Conservation (phyloP, 2,797 vertebrate species). For the Eulemur albifrons region DNA sequence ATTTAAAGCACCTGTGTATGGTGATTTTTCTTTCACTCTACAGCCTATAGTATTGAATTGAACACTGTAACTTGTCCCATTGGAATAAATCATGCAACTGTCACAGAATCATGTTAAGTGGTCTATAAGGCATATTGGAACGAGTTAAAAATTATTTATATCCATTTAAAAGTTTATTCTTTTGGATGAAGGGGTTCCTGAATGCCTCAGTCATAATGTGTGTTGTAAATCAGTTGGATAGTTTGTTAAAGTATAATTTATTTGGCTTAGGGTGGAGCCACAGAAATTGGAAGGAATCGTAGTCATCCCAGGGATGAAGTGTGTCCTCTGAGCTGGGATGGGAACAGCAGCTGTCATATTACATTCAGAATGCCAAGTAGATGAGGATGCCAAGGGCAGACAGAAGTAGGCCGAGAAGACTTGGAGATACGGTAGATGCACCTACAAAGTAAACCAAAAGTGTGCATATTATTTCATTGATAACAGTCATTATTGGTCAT, state of each 20-base stretch:
- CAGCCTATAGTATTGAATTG: conserved; percentile 87
- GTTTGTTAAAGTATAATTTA: conserved; percentile 83
- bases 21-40: conserved; percentile 89
- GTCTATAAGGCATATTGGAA: conserved; percentile 99
- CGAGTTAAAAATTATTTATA: conserved; percentile 93
- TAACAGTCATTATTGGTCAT: accelerated
- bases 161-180: conserved; percentile 89
- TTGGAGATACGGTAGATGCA: conserved; percentile 82
- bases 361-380: conserved; percentile 95
- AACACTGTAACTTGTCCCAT: conserved; percentile 87
- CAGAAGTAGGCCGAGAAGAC: conserved; percentile 84
- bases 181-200: conserved; percentile 89
- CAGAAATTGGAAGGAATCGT: conserved; percentile 86
- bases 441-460: conserved; percentile 82
- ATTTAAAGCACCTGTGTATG: conserved; percentile 88
- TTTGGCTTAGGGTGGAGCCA: conserved; percentile 87
- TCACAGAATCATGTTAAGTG: conserved; percentile 92
- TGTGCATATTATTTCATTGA: not conserved
- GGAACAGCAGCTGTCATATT: conserved; percentile 86
- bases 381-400: conserved; percentile 88
- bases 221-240: conserved; percentile 82
- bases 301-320: conserved; percentile 87
- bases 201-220: conserved; percentile 89
- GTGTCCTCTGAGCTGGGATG: conserved; percentile 85
- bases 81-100: conserved; percentile 90